Base-by-base conservation (phyloP, 2,888 invertebrate species). In the Gryllus longicercus region DNA sequence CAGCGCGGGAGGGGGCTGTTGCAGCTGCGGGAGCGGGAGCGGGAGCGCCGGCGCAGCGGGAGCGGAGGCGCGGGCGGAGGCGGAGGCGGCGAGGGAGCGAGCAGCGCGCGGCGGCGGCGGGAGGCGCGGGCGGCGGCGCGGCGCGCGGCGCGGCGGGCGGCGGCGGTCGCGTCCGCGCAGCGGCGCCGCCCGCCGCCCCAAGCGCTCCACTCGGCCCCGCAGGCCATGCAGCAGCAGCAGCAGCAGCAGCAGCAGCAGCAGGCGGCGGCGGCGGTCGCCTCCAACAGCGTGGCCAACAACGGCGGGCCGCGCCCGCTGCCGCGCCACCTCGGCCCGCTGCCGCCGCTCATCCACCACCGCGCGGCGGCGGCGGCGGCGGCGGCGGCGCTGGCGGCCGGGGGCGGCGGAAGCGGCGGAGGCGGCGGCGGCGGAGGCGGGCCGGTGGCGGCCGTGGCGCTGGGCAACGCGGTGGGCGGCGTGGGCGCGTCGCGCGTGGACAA, bases 161-260 rank as follows among this genome's bases (percentile, higher is more conserved):
- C 63, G 14, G 14, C 63, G 16, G 14, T n/a, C 63, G 63, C 63
- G 14, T 63, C 63, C 63, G 63, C 63, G 14, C 63, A 63, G 63
- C 63, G 16, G n/a, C 63, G 63, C 63, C 63, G 63, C 16, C 63
- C 63, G 63, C 63, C 63, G 16, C 63, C 63, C 4, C 63, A 63
- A n/a, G 63, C 63, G 63, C 63, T 63, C 16, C 63, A 25, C 87
- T 88, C n/a, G 88, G 88, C 75, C 88, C 89, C 78, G 86, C 88
- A 82, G 14, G 88, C 87, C n/a, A 88, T 88, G 78, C 86, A 88
- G 1, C 88, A 87, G 51, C 88, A 88, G 12, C 88, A 88, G 63
- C 83, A 74, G 78, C 82, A 79, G 77, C 86, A 88, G 1, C 88
- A 87, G 51, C 88, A 88, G 12, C 88, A 88, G 63, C 83, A 74